Evolutionary conservation across 2,797 vertebrate species (phyloP).

Genomic region (Acipenser oxyrinchus): DNA sequence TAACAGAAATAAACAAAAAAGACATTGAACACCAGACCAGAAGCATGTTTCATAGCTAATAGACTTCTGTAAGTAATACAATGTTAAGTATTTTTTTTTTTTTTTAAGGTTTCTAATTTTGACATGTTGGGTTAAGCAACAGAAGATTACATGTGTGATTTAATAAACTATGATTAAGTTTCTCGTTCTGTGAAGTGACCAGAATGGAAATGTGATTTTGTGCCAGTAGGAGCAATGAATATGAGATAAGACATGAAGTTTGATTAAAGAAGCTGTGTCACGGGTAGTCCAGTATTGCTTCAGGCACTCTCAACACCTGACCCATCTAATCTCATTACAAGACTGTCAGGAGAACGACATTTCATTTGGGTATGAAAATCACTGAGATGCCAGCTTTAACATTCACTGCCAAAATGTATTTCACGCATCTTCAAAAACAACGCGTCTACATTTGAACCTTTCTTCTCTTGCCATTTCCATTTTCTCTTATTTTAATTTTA

Average conservation of each 20-base stretch:
- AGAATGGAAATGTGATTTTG: conserved; percentile 1
- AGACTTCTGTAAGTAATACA: too few relatives aligned
- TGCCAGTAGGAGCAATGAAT: neutral
- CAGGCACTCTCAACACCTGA: conserved; percentile 6
- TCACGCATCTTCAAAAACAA: neutral
- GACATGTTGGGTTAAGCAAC: too few relatives aligned
- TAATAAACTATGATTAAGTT: neutral
- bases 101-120: too few relatives aligned
- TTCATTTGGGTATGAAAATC: neutral
- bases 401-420: neutral
- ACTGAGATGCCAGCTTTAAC: neutral
- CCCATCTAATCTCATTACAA: neutral
- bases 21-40: too few relatives aligned
- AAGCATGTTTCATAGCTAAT: too few relatives aligned
- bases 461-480: too few relatives aligned
- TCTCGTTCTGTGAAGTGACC: neutral
- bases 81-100: too few relatives aligned
- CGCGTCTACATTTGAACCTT: too few relatives aligned
- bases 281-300: neutral
- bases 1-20: too few relatives aligned
- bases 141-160: neutral
- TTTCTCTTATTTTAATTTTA: too few relatives aligned
- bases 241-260: conserved; percentile 1
- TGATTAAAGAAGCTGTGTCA: conserved; percentile 1
- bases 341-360: neutral